Base-by-base conservation (phyloP, 2,113 vertebrate genomes). In the Typhlomys cinereus region DNA sequence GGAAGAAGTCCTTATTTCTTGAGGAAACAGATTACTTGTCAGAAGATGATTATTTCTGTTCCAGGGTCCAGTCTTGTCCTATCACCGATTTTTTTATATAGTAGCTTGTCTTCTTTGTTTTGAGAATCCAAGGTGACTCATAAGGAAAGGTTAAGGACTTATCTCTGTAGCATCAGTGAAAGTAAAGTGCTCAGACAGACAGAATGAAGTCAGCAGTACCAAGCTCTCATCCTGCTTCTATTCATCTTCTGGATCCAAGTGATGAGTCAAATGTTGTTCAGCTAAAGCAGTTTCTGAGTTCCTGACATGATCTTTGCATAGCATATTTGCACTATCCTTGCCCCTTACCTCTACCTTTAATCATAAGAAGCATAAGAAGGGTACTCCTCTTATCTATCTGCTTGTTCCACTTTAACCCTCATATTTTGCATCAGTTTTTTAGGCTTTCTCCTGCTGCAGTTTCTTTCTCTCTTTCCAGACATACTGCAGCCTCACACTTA, bases 301-400 rank as follows among this genome's bases (percentile, higher is more conserved):
- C 18, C 18, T 66, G 7, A 59, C 44, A 44, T 7, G 31, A 0
- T 27, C 46, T 34, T 0, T 31, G 17, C 7, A 1, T 0, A 5
- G 6, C 2, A 9, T 10, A 0, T 17, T 20, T 27, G 23, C 14
- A 52, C 1, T 2, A 25, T 21, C 21, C 17, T 36, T n/a, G n/a
- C n/a, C n/a, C 10, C 48, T 21, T 7, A 0, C 46, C 2, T 44
- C n/a, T 25, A 39, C 50, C 48, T 29, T 8, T 25, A 1, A 2
- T 29, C 0, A 3, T 0, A 1, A 27, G 1, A 4, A 46, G 46
- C 9, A n/a, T n/a, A n/a, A n/a, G n/a, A n/a, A n/a, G 12, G 7
- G 13, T 25, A 8, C 21, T 39, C 12, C 14, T 7, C 11, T 21
- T 39, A 21, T 8, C 31, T 89, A 36, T 57, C 44, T 78, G 5